Evolutionary conservation across 1,140 invertebrate genomes (phyloP), one percentile per base, ranked within the genome.

Genomic region (Linepithema humile): DNA sequence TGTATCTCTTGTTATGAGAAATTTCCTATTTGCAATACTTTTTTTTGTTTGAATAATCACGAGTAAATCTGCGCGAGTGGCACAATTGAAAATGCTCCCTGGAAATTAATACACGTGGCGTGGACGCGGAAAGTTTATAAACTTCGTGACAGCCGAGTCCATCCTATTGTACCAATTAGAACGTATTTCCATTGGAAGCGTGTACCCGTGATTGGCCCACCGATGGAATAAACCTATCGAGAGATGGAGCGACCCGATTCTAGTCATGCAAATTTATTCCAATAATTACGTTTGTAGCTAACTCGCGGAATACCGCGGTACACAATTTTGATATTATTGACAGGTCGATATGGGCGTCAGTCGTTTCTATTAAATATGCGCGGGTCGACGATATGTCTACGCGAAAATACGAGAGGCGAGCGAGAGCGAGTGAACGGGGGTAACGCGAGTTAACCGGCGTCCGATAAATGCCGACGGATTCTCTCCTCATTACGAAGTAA

Each of bases 311-410:
- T 80, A 80, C 75, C 75, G 75, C 75, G 64, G 75, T 69, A 70
- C 75, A 80, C 75, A 80, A 80, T 80, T 80, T 80, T 80, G 64
- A 80, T 80, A 80, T 80, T 80, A 80, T 80, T 80, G 75, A 80
- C 75, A 80, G 64, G 45, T 80, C 75, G 75, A 80, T n/a, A n/a
- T 70, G 64, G 65, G 64, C 64, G 48, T 80, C 75, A 80, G 75
- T 12, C 75, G 75, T 80, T 69, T 78, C 74, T 67, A 78, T 78
- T 80, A 80, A 80, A 80, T 23, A 55, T 53, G 48, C 23, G 62
- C 45, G 62, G 23, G 29, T 69, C 35, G 23, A 12, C 64, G 75
- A 80, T 80, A 70, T 20, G 62, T 55, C 75, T 80, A 35, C 62
- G n/a, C 64, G 48, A 80, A 69, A 69, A 55, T 35, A 40, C 26